Conservation (phyloP, 2,888 invertebrate genomes). For the Cephus rjabovi region DNA sequence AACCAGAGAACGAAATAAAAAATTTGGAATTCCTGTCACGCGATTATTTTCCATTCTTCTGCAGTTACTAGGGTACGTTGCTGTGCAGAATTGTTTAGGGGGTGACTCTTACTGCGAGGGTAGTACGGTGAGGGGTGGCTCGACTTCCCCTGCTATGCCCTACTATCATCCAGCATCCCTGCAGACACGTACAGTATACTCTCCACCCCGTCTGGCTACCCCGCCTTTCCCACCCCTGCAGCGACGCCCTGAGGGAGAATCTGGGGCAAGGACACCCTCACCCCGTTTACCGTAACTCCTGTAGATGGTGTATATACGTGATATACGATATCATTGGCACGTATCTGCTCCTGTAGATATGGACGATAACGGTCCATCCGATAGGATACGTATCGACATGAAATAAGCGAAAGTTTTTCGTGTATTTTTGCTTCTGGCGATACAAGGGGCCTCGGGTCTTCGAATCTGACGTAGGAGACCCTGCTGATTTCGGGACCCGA, state of each 20-base stretch:
- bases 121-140: neutral
- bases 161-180: constrained; percentile 21
- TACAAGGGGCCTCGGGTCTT: neutral
- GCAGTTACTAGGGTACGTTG: neutral
- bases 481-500: neutral
- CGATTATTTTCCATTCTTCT: neutral
- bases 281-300: neutral
- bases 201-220: constrained; percentile 24
- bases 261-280: constrained; percentile 55
- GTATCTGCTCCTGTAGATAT: neutral
- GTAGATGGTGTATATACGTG: neutral
- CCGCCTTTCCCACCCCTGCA: constrained; percentile 14
- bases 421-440: too few species aligned
- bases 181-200: neutral
- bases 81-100: neutral
- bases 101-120: neutral
- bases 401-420: too few species aligned
- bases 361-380: neutral
- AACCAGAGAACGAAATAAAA: neutral
- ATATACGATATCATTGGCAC: neutral
- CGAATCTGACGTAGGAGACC: neutral
- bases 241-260: constrained; percentile 34
- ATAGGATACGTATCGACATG: neutral
- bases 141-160: constrained; percentile 36
- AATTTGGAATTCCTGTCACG: neutral